Conservation (phyloP, 2,797 vertebrate species). For the Paguma larvata region DNA sequence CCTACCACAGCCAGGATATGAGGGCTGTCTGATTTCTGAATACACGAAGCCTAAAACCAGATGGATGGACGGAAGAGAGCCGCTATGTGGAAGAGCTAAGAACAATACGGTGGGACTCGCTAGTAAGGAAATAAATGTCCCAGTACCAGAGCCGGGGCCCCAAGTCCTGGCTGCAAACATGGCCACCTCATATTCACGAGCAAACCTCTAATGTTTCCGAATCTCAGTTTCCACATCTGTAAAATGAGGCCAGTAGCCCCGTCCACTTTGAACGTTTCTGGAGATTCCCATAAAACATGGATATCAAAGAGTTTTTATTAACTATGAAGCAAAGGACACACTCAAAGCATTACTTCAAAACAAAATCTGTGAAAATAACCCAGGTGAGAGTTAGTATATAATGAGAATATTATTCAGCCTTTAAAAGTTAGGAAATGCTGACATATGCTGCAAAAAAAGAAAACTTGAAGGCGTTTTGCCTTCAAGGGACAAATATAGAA, state of each 20-base stretch:
- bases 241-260: background rate
- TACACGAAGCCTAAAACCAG: background rate
- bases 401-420: background rate
- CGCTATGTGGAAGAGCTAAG: background rate
- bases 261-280: background rate
- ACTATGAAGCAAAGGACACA: background rate
- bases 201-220: background rate
- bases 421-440: background rate
- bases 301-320: background rate
- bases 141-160: too few relatives aligned
- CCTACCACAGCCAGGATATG: background rate
- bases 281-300: background rate
- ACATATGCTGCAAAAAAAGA: background rate
- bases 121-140: background rate
- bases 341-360: background rate
- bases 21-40: background rate
- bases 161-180: background rate
- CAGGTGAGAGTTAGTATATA: background rate
- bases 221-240: background rate
- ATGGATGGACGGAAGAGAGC: background rate
- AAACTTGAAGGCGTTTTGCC: background rate
- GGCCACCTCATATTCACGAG: background rate
- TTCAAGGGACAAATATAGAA: background rate
- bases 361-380: background rate
- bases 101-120: background rate